Base-by-base conservation (phyloP, 2,888 invertebrate species). In the Acleris laterana region DNA sequence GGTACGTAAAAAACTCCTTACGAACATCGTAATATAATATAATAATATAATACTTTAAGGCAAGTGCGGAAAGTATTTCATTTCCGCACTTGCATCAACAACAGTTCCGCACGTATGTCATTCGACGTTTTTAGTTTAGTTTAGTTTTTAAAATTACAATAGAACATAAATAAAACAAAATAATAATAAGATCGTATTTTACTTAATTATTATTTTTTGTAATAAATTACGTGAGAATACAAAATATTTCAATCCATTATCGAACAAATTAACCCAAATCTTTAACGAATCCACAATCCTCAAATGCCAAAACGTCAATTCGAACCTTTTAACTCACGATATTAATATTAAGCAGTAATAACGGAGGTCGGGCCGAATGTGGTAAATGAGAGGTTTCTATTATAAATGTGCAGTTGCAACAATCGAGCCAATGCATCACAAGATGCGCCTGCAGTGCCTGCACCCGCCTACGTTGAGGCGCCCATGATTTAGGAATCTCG, bases 401-500 rank as follows among this genome's bases (percentile, higher is more conserved):
- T 56, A 65, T 46, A 50, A 65, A 61, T 60, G 28, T 53, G 52
- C 38, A 61, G 48, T 32, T 57, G 46, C 60, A 50, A 22, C 60
- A 60, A 60, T 52, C 58, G 32, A 49, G 55, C 57, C n/a, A 44
- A 57, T 46, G 57, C 48, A 62, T 55, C 55, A 62, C 61, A 62
- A 52, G 64, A 60, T 59, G 64, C 53, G 49, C 57, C 4, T 22
- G 16, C 50, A 46, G 64, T 48, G 49, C 57, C 6, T 22, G 16
- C 50, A 46, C 56, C 32, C 51, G 60, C 48, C 51, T 28, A 59
- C 58, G 32, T 25, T 58, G 9, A 5, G 72, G 82, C 78, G 71
- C 73, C 85, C 79, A 85, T 72, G 63, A 48, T 19, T 73, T 65
- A 16, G 53, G 46, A 50, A 63, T 53, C 32, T 32, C 16, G 7